Conservation (phyloP, 2,113 vertebrate species). For the Rhipidura dahli region DNA sequence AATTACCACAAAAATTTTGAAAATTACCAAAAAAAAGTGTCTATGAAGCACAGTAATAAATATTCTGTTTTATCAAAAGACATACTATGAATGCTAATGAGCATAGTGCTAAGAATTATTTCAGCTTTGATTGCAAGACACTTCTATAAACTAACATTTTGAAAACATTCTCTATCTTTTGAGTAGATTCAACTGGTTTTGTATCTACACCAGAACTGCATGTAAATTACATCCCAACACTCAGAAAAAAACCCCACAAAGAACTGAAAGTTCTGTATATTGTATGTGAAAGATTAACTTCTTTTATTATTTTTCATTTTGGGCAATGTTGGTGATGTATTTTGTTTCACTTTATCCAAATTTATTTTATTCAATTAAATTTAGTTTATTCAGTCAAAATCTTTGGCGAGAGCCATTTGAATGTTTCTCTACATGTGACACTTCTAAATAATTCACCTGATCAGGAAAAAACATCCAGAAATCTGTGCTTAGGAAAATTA, state of each 20-base stretch:
- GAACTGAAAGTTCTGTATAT: not conserved
- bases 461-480: not conserved
- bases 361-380: not conserved
- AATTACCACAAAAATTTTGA: not conserved
- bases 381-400: not conserved
- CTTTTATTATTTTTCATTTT: not conserved
- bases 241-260: not conserved
- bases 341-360: not conserved
- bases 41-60: not conserved
- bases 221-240: not conserved
- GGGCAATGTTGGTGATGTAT: not conserved
- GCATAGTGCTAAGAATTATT: not conserved
- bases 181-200: not conserved
- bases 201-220: not conserved
- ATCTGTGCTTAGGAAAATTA: not conserved
- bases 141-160: not conserved
- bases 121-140: not conserved
- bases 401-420: fast-evolving
- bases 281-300: not conserved
- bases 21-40: not conserved
- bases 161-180: not conserved
- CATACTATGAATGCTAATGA: fast-evolving
- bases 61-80: not conserved
- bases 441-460: not conserved
- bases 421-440: not conserved